A percentile compares a stretch with the other conserved stretches of the same genome.
Evolutionary conservation across 2,888 invertebrate species (phyloP).

Genomic region (Pristionchus japonicus): DNA sequence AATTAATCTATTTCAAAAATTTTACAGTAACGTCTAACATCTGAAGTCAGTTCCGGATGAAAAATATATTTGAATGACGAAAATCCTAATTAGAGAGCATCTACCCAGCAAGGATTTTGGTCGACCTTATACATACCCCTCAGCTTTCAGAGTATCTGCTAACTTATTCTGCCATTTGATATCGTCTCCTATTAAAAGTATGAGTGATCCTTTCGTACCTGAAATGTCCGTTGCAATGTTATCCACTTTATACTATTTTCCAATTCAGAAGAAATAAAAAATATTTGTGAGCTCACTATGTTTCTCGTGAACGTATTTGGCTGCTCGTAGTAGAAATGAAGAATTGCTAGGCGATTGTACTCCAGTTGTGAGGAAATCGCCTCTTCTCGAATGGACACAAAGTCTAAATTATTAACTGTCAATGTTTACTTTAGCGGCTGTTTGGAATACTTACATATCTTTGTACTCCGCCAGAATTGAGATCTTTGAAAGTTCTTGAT

Average conservation of each 20-base stretch:
- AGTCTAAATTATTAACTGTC: background rate
- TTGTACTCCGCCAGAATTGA: background rate
- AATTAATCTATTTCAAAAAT: too few relatives aligned
- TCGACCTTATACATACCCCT: background rate
- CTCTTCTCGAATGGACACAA: background rate
- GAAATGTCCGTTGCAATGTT: background rate
- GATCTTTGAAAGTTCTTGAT: background rate
- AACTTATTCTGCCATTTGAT: background rate
- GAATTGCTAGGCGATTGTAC: background rate
- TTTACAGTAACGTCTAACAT: too few relatives aligned
- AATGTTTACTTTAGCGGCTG: background rate
- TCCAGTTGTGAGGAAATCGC: background rate
- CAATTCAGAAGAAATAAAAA: background rate
- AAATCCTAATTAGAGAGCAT: too few relatives aligned
- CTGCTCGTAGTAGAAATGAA: background rate
- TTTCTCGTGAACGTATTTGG: background rate
- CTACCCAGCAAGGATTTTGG: too few relatives aligned
- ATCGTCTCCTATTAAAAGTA: background rate
- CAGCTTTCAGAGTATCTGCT: background rate
- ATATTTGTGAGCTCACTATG: background rate
- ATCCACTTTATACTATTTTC: background rate
- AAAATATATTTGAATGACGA: too few relatives aligned
- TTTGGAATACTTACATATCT: background rate
- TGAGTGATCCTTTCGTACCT: background rate
- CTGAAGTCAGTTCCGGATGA: too few relatives aligned